Conservation (phyloP, 2,113 vertebrate species). For the Cyphomyrus plagiostoma region DNA sequence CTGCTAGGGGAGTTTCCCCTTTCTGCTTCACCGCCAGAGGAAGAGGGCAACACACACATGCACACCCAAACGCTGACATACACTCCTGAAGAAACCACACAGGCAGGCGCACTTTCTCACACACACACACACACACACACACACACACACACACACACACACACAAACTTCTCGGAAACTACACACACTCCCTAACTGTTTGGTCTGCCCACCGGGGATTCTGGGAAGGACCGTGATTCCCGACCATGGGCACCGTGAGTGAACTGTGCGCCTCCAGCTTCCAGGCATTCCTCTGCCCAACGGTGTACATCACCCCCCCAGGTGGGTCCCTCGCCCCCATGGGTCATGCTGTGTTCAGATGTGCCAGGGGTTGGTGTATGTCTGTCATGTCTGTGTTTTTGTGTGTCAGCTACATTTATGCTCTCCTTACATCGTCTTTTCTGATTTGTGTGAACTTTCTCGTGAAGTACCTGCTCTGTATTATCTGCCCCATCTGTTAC, state of each 20-base stretch:
- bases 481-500: not conserved
- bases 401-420: not conserved
- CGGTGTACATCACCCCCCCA: conserved; percentile 48
- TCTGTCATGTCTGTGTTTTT: not conserved
- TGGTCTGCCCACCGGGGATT: not conserved
- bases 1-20: not conserved
- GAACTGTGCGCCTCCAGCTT: conserved; percentile 85
- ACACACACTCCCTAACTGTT: conserved; percentile 20
- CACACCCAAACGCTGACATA: not conserved
- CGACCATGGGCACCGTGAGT: conserved; percentile 75
- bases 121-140: too few species aligned
- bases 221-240: not conserved
- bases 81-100: not conserved
- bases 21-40: not conserved
- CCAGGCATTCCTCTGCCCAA: conserved; percentile 79
- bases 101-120: not conserved
- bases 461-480: not conserved
- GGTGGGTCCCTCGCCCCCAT: conserved; percentile 43
- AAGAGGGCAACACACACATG: not conserved
- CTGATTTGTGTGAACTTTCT: not conserved
- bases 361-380: not conserved
- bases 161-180: not conserved
- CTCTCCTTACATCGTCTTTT: not conserved
- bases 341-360: not conserved
- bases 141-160: not conserved